Base-by-base conservation (phyloP, 2,797 vertebrate genomes). In the Emys orbicularis region DNA sequence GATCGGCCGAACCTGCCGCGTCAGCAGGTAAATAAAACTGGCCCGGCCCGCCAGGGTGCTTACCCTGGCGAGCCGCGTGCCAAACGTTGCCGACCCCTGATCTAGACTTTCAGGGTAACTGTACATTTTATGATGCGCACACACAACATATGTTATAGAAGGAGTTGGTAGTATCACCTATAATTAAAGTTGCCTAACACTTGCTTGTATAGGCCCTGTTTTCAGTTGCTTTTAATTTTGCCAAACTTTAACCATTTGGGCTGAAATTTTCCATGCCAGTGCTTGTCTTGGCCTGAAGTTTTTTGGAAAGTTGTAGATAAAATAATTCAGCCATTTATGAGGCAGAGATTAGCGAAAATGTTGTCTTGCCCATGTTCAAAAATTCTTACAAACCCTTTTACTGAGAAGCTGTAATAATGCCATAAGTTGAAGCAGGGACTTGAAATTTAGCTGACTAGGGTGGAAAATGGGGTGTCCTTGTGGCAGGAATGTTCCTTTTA, bases 91-190 rank as follows among this genome's bases (percentile, higher is more conserved):
- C 5, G 41, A 41, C 41, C 41, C 41, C 41, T 41, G 41, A 59
- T 12, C 18, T 41, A 6, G 5, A 49, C 18, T 90, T 83, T 34
- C 21, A 68, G 25, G 91, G 50, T 74, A 90, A 2, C 34, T n/a
- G 3, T 8, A 76, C 79, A 9, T 23, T 79, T 10, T 8, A 1
- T 5, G 1, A 3, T 34, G n/a, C 3, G n/a, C 3, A 37, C 34
- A 25, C 11, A n/a, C 31, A 79, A n/a, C 21, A 7, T n/a, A 79
- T 19, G 47, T n/a, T 2, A 89, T 68, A 90, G 74, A 12, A 90
- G 4, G 3, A 82, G 34, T 0, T 81, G 65, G 44, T 15, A 50
- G 47, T 31, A 50, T 29, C 31, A 31, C 49, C 76, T 79, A 50
- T 79, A 50, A 34, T 34, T 79, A 50, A 79, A 27, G 47, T 79